Percentiles rank a stretch among this genome's conserved stretches.
Conservation (phyloP, 2,888 invertebrate genomes). For the Torymus auratus region DNA sequence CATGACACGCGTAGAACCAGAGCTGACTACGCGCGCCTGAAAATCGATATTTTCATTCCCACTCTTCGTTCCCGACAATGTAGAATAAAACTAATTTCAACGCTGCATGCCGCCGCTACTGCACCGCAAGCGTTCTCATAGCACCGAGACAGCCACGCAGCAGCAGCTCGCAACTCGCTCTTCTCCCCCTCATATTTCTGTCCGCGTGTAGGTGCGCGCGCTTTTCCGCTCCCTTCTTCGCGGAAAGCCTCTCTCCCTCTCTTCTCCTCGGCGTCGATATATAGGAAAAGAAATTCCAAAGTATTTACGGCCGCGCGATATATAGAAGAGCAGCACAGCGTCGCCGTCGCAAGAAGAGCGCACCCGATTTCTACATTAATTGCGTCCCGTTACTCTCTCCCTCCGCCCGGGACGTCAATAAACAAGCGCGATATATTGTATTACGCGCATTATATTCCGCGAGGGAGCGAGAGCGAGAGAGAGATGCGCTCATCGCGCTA, state of each 20-base stretch:
- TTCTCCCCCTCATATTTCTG: conserved; percentile 50
- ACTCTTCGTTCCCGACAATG: conserved; percentile 1
- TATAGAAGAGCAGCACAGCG: too few species aligned
- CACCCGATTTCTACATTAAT: conserved; percentile 58
- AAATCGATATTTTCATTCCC: conserved; percentile 17
- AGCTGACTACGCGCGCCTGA: neutral
- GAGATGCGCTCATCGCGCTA: neutral
- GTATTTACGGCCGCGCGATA: conserved; percentile 57
- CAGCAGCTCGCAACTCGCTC: too few species aligned
- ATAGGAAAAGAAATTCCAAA: conserved; percentile 60
- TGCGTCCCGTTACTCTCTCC: conserved; percentile 60
- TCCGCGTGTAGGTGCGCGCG: conserved; percentile 47
- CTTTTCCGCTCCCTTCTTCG: conserved; percentile 43
- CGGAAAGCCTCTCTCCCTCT: conserved; percentile 20
- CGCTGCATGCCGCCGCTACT: neutral
- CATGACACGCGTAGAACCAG: too few species aligned
- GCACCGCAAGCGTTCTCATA: neutral
- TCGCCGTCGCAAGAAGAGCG: conserved; percentile 19
- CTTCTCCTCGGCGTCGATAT: neutral
- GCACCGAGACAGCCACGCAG: too few species aligned
- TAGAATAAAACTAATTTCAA: conserved; percentile 27
- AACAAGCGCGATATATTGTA: conserved; percentile 63
- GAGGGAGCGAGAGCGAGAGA: neutral
- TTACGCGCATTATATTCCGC: conserved; percentile 58
- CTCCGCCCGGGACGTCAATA: conserved; percentile 57